Percentiles rank a stretch among this genome's conserved stretches.
phyloP scores from a whole-genome alignment of 2,888 invertebrate genomes.

The Thysanoteuthis rhombus region DNA sequence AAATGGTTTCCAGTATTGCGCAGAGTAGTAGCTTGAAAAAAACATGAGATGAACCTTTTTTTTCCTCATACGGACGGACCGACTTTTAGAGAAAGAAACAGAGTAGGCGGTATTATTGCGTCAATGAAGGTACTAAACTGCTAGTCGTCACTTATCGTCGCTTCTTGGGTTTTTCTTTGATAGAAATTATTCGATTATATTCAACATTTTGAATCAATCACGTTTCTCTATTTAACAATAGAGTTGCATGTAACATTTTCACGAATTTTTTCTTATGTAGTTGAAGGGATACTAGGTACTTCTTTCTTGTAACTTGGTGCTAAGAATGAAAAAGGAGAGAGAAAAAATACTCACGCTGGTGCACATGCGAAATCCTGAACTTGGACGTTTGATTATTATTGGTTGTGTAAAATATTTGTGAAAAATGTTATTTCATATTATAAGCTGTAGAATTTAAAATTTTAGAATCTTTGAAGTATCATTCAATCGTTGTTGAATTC shows the following conservation, averaged over 20 bases:
- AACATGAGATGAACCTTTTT: background rate
- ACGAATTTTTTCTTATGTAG: background rate
- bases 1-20: no score
- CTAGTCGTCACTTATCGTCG: background rate
- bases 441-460: no score
- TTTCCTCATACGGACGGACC: background rate
- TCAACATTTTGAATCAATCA: no score
- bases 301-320: background rate
- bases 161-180: background rate
- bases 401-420: no score
- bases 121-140: background rate
- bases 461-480: no score
- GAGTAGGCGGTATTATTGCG: background rate
- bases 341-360: background rate
- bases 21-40: background rate
- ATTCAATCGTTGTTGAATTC: no score
- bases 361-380: background rate
- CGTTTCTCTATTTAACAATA: no score
- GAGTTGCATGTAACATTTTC: no score
- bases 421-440: no score
- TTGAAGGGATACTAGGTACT: background rate
- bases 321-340: background rate
- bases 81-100: background rate
- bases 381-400: no score
- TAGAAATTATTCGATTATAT: no score